These are phyloP conservation scores for Dione vanillae DNA, from an alignment of 2,888 invertebrate species.

Conservation along the genomic window DNA sequence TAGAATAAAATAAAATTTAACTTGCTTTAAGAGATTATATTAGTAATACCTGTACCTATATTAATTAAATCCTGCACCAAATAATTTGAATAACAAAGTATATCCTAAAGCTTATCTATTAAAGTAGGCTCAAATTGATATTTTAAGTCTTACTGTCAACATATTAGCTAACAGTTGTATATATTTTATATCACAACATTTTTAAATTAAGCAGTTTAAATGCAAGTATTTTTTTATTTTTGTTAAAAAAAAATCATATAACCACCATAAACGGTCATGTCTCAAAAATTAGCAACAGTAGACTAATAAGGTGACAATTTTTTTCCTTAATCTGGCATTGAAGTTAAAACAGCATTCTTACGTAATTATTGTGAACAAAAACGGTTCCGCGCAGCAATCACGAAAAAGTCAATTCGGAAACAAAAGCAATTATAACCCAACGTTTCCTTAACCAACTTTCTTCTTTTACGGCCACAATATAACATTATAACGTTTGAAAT, in stretches of 20 bases:
- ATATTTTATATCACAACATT: too few species aligned
- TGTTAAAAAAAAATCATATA: too few species aligned
- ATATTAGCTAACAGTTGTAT: too few species aligned
- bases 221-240: too few species aligned
- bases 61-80: too few species aligned
- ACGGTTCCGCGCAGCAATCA: constrained; percentile 50
- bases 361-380: constrained; percentile 46
- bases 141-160: too few species aligned
- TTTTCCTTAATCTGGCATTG: constrained; percentile 8
- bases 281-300: not conserved
- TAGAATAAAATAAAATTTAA: not conserved
- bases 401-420: constrained; percentile 52
- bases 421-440: constrained; percentile 49
- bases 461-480: constrained; percentile 46
- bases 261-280: not conserved
- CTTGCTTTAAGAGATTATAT: not conserved
- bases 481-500: constrained; percentile 1
- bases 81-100: not conserved
- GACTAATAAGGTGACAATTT: not conserved
- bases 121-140: too few species aligned
- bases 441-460: constrained; percentile 56
- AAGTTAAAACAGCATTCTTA: constrained; percentile 40
- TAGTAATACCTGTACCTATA: not conserved
- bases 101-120: not conserved
- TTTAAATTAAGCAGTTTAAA: too few species aligned